A percentile compares a stretch with the other conserved stretches of the same genome.
Conservation (phyloP, 2,113 vertebrate species). For the Muscicapa adusta region DNA sequence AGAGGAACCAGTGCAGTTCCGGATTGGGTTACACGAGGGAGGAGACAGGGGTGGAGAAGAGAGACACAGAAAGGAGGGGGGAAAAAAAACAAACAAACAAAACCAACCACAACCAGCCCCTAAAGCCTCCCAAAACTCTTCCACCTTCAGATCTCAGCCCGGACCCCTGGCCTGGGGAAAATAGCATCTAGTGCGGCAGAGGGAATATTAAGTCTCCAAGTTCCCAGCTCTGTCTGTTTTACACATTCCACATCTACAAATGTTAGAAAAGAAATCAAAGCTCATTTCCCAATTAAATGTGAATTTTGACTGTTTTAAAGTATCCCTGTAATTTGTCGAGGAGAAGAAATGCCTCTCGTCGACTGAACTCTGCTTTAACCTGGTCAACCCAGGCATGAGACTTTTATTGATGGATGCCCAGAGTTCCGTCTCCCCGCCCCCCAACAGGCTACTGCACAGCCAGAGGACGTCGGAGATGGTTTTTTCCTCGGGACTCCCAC, state of each 20-base stretch:
- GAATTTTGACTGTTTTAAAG: background rate
- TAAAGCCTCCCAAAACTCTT: background rate
- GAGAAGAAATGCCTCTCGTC: background rate
- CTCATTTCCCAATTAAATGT: background rate
- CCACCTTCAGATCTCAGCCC: background rate
- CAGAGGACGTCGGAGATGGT: background rate
- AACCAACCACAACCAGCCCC: rapidly evolving
- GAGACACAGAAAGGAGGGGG: rapidly evolving
- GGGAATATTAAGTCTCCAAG: background rate
- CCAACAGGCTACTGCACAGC: background rate
- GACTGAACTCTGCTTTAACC: background rate
- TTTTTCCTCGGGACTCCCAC: background rate
- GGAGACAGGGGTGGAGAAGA: background rate
- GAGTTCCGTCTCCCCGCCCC: background rate
- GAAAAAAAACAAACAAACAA: no score
- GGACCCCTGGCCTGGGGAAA: background rate
- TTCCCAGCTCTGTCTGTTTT: background rate
- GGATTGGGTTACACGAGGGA: background rate
- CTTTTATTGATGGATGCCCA: background rate
- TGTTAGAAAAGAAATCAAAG: background rate
- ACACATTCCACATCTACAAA: background rate
- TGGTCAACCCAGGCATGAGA: background rate
- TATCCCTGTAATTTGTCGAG: background rate
- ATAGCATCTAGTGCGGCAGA: rapidly evolving
- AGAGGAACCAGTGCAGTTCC: rapidly evolving